A percentile compares a stretch with the other conserved stretches of the same genome.
Evolutionary conservation across 2,888 invertebrate genomes (phyloP).

Genomic region (Eristalis pertinax): DNA sequence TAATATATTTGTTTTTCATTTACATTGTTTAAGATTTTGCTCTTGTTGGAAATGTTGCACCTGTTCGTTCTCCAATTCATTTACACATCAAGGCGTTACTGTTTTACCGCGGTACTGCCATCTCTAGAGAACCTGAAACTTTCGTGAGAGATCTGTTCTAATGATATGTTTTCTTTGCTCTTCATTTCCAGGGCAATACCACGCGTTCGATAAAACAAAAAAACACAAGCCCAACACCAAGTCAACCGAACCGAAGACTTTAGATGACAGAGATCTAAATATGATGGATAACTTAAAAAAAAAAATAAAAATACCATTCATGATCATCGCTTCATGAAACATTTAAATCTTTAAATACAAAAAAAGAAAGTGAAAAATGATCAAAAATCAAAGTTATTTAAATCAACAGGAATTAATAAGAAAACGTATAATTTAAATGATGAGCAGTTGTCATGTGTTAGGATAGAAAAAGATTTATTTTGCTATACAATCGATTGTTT

Average conservation of each 20-base stretch:
- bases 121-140: neutral
- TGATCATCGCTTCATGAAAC: constrained; percentile 36
- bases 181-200: constrained; percentile 77
- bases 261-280: constrained; percentile 53
- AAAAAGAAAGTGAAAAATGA: constrained; percentile 19
- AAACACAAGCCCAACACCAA: neutral
- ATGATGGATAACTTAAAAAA: constrained; percentile 26
- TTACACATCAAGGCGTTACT: too few species aligned
- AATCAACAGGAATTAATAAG: constrained; percentile 29
- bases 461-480: constrained; percentile 67
- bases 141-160: neutral
- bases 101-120: too few species aligned
- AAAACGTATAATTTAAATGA: constrained; percentile 56
- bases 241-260: constrained; percentile 21
- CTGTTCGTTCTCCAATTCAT: too few species aligned
- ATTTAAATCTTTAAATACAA: constrained; percentile 45
- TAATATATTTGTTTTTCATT: constrained; percentile 61
- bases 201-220: constrained; percentile 77
- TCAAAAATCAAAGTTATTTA: neutral
- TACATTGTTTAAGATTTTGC: too few species aligned
- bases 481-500: constrained; percentile 54
- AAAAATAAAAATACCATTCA: too few species aligned
- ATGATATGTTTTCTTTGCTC: constrained; percentile 3
- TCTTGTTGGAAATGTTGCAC: too few species aligned
- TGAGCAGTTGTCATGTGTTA: constrained; percentile 68